Percentiles rank a stretch among this genome's conserved stretches.
Conservation (phyloP, 2,797 vertebrate genomes). For the Hydrophis major region DNA sequence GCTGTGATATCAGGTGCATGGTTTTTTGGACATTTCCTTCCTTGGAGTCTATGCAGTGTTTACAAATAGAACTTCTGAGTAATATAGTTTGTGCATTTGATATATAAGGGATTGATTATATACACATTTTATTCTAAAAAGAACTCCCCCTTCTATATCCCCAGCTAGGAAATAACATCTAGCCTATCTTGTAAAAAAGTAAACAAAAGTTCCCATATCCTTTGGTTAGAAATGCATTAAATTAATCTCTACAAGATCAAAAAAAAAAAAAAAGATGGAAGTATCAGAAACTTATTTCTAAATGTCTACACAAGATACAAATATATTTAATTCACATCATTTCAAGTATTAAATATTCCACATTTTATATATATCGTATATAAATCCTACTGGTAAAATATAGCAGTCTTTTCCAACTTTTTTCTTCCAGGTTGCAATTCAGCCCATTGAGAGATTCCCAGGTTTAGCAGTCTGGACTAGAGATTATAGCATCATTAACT, state of each 20-base stretch:
- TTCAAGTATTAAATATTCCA: not conserved
- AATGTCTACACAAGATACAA: not conserved
- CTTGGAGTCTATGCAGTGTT: conserved; percentile 40
- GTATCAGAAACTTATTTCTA: not conserved
- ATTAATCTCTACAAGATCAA: not conserved
- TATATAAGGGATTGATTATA: conserved; percentile 30
- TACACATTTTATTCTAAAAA: not conserved
- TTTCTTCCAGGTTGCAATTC: not conserved
- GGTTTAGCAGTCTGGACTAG: not conserved
- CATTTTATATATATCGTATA: not conserved
- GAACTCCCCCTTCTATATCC: not conserved
- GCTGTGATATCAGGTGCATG: not conserved
- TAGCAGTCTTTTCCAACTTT: not conserved
- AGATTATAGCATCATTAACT: not conserved
- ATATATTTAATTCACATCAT: not conserved
- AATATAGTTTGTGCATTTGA: conserved; percentile 30
- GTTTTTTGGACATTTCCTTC: conserved; percentile 3
- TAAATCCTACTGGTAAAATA: not conserved
- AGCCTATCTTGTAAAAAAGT: not conserved
- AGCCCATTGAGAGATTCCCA: not conserved
- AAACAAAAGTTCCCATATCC: rapidly evolving
- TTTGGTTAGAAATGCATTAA: not conserved
- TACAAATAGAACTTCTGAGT: conserved; percentile 50
- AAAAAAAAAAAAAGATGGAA: not conserved
- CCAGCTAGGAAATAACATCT: not conserved